A percentile compares a stretch with the other conserved stretches of the same genome.
Conservation (phyloP, 2,888 invertebrate genomes). For the Polyploca ridens region DNA sequence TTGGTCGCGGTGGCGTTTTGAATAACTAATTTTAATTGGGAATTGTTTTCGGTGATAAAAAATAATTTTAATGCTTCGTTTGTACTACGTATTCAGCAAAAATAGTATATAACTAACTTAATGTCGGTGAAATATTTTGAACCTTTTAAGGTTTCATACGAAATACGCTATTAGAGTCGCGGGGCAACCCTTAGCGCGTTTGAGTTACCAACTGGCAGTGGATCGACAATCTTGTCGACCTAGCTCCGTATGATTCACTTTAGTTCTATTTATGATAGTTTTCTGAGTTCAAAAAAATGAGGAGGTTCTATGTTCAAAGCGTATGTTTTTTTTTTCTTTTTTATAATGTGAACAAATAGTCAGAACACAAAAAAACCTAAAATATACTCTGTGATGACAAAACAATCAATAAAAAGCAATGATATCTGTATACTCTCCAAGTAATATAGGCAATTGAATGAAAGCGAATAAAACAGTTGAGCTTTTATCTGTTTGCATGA, state of each 20-base stretch:
- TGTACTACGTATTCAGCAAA: constrained; percentile 11
- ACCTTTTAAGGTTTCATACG: too few species aligned
- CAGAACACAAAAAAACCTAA: not conserved
- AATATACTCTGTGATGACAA: not conserved
- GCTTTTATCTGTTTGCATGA: constrained; percentile 16
- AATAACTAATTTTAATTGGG: constrained; percentile 49
- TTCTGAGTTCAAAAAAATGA: too few species aligned
- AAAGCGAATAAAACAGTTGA: constrained; percentile 6
- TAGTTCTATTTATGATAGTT: too few species aligned
- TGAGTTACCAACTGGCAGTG: too few species aligned
- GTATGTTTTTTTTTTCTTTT: too few species aligned
- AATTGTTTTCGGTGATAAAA: constrained; percentile 25
- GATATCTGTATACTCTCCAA: not conserved
- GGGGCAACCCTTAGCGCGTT: too few species aligned
- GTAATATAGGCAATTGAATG: not conserved
- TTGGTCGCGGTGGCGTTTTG: constrained; percentile 45
- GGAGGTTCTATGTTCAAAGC: too few species aligned
- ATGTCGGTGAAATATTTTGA: too few species aligned
- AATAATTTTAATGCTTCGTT: constrained; percentile 33
- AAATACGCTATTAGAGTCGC: too few species aligned
- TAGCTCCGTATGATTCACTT: too few species aligned
- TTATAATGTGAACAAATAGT: too few species aligned
- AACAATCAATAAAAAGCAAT: not conserved
- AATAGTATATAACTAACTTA: not conserved
- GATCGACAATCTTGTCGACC: too few species aligned